Conservation (phyloP, 2,113 vertebrate genomes). For the Pitta sordida region DNA sequence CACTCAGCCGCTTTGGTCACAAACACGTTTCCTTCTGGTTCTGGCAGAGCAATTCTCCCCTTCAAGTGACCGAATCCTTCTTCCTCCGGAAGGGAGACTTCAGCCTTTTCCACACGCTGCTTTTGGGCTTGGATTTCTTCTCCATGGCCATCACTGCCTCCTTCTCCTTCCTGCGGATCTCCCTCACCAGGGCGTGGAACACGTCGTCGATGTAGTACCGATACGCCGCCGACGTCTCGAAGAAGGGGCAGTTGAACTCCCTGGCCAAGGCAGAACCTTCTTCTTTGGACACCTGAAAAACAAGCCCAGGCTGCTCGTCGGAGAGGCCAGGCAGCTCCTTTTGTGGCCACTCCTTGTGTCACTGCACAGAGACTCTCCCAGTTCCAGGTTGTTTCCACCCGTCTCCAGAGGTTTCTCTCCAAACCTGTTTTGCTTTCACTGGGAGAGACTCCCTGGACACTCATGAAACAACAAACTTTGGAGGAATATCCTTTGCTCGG, state of each 20-base stretch:
- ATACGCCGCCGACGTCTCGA: constrained; percentile 83
- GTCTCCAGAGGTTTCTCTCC: background rate
- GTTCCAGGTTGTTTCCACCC: rapidly evolving
- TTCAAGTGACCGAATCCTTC: constrained; percentile 80
- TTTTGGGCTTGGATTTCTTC: constrained; percentile 73
- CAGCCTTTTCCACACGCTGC: constrained; percentile 82
- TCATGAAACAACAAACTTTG: background rate
- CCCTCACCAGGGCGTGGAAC: constrained; percentile 83
- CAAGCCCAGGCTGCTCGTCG: too few relatives aligned
- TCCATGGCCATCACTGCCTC: constrained; percentile 75
- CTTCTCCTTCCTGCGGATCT: constrained; percentile 82
- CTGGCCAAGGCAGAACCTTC: constrained; percentile 79
- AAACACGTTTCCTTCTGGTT: background rate
- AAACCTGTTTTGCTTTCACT: background rate
- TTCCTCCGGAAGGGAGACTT: constrained; percentile 82
- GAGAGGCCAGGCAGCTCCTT: too few relatives aligned
- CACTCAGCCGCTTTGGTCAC: background rate
- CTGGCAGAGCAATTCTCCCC: background rate
- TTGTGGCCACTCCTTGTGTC: too few relatives aligned
- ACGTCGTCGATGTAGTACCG: constrained; percentile 88
- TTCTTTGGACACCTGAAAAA: constrained; percentile 80
- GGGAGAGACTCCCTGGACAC: background rate
- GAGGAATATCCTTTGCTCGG: too few relatives aligned
- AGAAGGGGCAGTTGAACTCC: constrained; percentile 87
- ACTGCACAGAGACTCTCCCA: background rate